A percentile compares a stretch with the other conserved stretches of the same genome.
phyloP scores from a whole-genome alignment of 2,113 vertebrate species.

The Esox niger region DNA sequence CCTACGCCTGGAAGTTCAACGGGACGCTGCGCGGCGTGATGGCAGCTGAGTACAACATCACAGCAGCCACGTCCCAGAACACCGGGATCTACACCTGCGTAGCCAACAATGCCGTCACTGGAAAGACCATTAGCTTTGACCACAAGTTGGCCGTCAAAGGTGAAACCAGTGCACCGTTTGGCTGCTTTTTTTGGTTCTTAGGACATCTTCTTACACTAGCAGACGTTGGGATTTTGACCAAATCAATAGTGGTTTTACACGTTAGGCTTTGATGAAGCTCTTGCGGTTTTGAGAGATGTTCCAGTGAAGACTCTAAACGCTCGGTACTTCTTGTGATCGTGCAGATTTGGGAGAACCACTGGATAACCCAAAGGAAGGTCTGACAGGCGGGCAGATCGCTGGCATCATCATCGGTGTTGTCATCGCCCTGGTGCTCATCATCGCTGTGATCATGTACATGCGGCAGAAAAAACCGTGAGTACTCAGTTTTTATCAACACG shows the following conservation, averaged over 20 bases:
- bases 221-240: too few species aligned
- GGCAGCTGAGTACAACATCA: fast-evolving
- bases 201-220: not conserved
- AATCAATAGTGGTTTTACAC: not conserved
- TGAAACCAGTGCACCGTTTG: slow-evolving; percentile 29
- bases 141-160: slow-evolving; percentile 59
- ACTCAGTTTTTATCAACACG: not conserved
- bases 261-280: not conserved
- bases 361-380: slow-evolving; percentile 32
- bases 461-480: slow-evolving; percentile 69
- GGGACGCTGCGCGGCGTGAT: fast-evolving
- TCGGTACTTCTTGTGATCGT: not conserved
- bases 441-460: slow-evolving; percentile 42
- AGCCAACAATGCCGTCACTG: slow-evolving; percentile 55
- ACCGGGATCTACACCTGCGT: slow-evolving; percentile 61
- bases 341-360: slow-evolving; percentile 39
- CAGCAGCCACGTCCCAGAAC: not conserved
- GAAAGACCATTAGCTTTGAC: fast-evolving
- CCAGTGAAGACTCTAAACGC: not conserved
- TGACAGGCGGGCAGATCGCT: slow-evolving; percentile 70
- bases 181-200: not conserved
- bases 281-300: not conserved
- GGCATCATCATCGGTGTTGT: slow-evolving; percentile 71
- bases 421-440: slow-evolving; percentile 24
- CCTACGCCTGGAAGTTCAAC: slow-evolving; percentile 67